phyloP scores from a whole-genome alignment of 2,113 vertebrate genomes.

The Lophius piscatorius region DNA sequence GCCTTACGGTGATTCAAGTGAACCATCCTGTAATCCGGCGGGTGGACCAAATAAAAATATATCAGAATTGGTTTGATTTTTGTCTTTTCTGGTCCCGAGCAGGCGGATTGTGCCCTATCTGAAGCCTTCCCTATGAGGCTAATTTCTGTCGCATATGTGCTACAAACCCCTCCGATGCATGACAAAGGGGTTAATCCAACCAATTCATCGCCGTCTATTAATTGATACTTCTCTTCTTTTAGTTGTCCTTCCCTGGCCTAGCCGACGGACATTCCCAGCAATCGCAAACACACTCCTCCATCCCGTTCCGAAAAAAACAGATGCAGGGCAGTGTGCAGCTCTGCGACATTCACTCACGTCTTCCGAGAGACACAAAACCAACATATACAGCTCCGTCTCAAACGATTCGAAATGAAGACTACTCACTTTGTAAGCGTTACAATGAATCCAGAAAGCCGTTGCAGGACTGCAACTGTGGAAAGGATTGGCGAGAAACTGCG shows the following conservation, averaged over 20 bases:
- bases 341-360: constrained; percentile 84
- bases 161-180: neutral
- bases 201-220: constrained; percentile 11
- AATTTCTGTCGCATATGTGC: constrained; percentile 23
- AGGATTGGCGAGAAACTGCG: constrained; percentile 86
- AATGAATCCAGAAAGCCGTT: constrained; percentile 75
- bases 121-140: constrained; percentile 31
- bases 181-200: constrained; percentile 24
- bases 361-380: constrained; percentile 37
- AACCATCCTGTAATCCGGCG: constrained; percentile 29
- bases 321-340: constrained; percentile 68
- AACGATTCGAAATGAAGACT: constrained; percentile 12
- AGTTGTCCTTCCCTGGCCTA: constrained; percentile 7
- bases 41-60: constrained; percentile 4
- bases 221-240: neutral
- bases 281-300: constrained; percentile 45
- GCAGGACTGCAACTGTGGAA: constrained; percentile 85
- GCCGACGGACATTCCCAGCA: constrained; percentile 24
- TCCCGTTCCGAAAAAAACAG: constrained; percentile 26
- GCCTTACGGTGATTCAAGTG: constrained; percentile 16
- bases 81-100: neutral
- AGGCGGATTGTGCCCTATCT: constrained; percentile 48
- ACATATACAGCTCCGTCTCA: constrained; percentile 3
- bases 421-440: constrained; percentile 81
- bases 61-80: neutral